These are phyloP conservation scores for Montifringilla adamsi DNA, from an alignment of 2,113 vertebrate genomes.

Conservation along the genomic window DNA sequence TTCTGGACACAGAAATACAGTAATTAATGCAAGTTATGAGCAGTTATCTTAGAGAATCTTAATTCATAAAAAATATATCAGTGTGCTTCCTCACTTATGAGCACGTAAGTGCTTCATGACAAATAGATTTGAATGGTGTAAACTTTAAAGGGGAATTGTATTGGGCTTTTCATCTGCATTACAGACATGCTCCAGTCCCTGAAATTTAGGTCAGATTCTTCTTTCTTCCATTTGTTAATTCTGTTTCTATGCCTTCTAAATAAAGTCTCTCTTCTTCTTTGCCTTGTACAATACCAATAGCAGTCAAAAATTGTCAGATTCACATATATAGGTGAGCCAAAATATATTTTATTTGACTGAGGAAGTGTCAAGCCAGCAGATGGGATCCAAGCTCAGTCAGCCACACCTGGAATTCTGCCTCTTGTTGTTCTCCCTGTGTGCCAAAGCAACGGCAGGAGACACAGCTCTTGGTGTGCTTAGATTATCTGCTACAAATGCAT, in stretches of 20 bases:
- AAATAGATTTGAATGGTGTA: constrained; percentile 25
- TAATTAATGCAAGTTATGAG: constrained; percentile 22
- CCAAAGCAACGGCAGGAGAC: background rate
- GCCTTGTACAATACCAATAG: background rate
- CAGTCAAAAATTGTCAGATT: background rate
- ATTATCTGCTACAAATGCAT: background rate
- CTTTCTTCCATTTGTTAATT: constrained; percentile 26
- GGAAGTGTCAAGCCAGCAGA: background rate
- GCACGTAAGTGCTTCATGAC: constrained; percentile 35
- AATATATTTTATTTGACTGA: constrained; percentile 28
- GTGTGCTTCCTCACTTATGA: constrained; percentile 13
- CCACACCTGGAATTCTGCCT: background rate
- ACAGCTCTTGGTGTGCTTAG: background rate
- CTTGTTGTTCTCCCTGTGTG: background rate
- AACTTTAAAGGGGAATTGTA: background rate
- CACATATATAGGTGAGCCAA: background rate
- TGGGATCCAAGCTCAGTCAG: background rate
- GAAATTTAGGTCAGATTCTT: constrained; percentile 55
- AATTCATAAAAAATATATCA: constrained; percentile 48
- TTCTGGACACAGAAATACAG: background rate
- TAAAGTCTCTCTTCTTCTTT: background rate
- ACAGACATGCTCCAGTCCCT: background rate
- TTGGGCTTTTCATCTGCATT: background rate
- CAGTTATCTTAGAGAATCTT: constrained; percentile 12
- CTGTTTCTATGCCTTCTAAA: background rate